Evolutionary conservation across 2,888 invertebrate species (phyloP), one percentile per base, ranked within the genome.

Genomic region (Bellardia pandia): DNA sequence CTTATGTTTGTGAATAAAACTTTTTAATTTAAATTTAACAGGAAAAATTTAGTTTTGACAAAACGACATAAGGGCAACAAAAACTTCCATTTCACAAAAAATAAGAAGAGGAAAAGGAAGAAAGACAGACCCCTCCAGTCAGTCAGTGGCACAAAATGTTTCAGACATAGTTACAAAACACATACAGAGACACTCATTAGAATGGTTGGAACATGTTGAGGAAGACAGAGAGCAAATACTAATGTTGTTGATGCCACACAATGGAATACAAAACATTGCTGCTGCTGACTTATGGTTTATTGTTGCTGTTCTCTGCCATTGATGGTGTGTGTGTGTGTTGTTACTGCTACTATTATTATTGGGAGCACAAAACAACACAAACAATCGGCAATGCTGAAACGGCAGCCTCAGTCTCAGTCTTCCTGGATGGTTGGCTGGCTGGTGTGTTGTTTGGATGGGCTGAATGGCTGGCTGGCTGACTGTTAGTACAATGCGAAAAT

Each of bases 141-240:
- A 82, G 82, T 68, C 62, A 83, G 42, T 83, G 66, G 60, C 16
- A 69, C 80, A 79, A 85, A 80, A 62, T 79, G 37, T 64, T 80
- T 45, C 56, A 81, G 76, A 71, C 68, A 69, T 23, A 66, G 9
- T n/a, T 33, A 42, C 37, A 42, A 4, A 3, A 51, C 51, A 69
- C 5, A 45, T 3, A 33, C 69, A 58, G 14, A 58, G 60, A 66
- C 66, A 76, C 16, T 64, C 81, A 85, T 86, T 72, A 77, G 76
- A 82, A 72, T 86, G 72, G 75, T 9, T 45, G 45, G 45, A 81
- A 42, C 81, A 81, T 71, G 64, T 76, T 80, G 53, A 68, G 58
- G 82, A 86, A 78, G 62, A 78, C 77, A 82, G 77, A 82, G 82
- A 78, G 82, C 74, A 82, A 82, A 86, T 86, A 75, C 82, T 83